These are phyloP conservation scores for Tupiocoris notatus DNA, from an alignment of 2,888 invertebrate species.

Conservation along the genomic window DNA sequence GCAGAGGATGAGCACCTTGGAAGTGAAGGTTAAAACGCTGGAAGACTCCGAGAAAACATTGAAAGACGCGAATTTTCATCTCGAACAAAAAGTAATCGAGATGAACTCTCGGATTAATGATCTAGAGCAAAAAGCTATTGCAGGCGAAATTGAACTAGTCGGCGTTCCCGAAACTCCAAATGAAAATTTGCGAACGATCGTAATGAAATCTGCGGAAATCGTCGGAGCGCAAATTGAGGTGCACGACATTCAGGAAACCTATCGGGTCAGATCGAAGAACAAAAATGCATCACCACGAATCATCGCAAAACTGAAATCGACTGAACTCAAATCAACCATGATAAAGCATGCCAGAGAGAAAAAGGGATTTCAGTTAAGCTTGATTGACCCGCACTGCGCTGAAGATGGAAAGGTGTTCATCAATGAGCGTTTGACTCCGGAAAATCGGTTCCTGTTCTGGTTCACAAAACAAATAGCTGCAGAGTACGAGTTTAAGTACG, in stretches of 20 bases:
- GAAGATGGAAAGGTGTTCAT: not conserved
- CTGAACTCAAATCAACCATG: not conserved
- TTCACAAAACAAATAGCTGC: not conserved
- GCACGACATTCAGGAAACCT: not conserved
- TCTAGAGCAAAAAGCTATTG: not conserved
- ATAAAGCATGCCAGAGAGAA: not conserved
- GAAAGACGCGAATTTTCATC: not conserved
- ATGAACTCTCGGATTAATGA: not conserved
- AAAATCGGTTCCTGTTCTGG: conserved; percentile 3
- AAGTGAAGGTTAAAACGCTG: not conserved
- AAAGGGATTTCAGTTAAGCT: not conserved
- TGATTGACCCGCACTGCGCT: not conserved
- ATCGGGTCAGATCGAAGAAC: not conserved
- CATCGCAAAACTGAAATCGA: not conserved
- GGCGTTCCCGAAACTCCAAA: not conserved
- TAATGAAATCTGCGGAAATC: not conserved
- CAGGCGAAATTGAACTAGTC: not conserved
- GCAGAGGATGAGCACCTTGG: not conserved
- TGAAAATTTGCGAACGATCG: not conserved
- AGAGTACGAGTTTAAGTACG: not conserved
- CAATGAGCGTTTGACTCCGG: not conserved
- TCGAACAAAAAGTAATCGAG: not conserved
- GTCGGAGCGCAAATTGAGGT: not conserved
- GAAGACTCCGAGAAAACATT: not conserved
- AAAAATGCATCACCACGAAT: not conserved